Base-by-base conservation (phyloP, 2,888 invertebrate species). In the Oscheius sp. region DNA sequence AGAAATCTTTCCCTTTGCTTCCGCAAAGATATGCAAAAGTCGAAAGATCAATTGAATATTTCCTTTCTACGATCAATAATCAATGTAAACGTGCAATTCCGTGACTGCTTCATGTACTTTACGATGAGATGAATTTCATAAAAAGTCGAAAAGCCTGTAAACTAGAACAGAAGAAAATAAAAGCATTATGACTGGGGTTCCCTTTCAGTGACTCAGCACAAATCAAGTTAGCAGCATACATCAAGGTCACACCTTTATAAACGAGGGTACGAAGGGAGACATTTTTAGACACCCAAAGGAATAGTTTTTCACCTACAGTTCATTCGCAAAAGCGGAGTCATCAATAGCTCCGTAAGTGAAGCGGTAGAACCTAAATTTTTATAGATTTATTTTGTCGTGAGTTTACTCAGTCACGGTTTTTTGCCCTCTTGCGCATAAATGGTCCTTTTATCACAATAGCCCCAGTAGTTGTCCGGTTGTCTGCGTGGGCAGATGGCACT, bases 381-480 rank as follows among this genome's bases (percentile, higher is more conserved):
- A 55, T 10, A 42, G n/a, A n/a, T 3, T 17, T 12, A 15, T 42
- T 42, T 12, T 42, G 37, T 34, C 37, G 37, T 34, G 8, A 10
- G n/a, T n/a, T n/a, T n/a, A n/a, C n/a, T n/a, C n/a, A n/a, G n/a
- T n/a, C n/a, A n/a, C n/a, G n/a, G n/a, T n/a, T n/a, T n/a, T n/a
- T n/a, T n/a, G n/a, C n/a, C n/a, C 15, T 42, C 17, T 42, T 42
- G 42, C 17, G 17, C n/a, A n/a, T n/a, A 42, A 42, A 27, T 55
- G n/a, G n/a, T n/a, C 34, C 10, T 34, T 55, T 55, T 55, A 55
- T 6, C 33, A 55, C 55, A 55, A 55, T 25, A n/a, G 34, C 52
- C 25, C 15, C 29, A 52, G 52, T 52, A 29, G 15, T 8, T 20
- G 10, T 55, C 55, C 34, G 37, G 55, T 34, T 20, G 25, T 48